Evolutionary conservation across 2,888 invertebrate species (phyloP), one percentile per base, ranked within the genome.

Genomic region (Nemotelus nigrinus): DNA sequence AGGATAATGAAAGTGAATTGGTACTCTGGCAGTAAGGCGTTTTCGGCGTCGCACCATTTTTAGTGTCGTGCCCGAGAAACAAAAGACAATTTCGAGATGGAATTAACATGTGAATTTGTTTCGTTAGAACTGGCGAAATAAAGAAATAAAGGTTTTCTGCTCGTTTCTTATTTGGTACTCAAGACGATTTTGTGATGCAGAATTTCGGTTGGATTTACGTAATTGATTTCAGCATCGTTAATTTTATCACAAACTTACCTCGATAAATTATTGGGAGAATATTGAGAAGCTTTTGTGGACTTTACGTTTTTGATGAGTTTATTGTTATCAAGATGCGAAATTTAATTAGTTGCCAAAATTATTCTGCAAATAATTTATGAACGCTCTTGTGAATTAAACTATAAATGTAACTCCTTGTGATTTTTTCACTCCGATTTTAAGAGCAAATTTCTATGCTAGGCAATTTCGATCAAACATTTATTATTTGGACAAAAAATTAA

Each of bases 1-100:
- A 77, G 76, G 75, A 78, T 78, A 78, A 80, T 72, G 76, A 72
- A 76, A 80, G 64, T 76, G 64, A 77, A 77, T 76, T 67, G 74
- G 67, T 68, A 25, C 67, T 48, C 5, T 68, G 50, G 67, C 48
- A 25, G 25, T 25, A 25, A 25, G 25, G 25, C 25, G 25, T 39
- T 7, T 60, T 4, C 3, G 25, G 70, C 43, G 53, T 6, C 47
- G 45, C 65, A 65, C 65, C 65, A 65, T 45, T 65, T 25, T 65
- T 65, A 65, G 41, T 70, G 53, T 47, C n/a, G 39, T 7, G 8
- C 63, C 4, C 43, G 10, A 2, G 8, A 55, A 74, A 60, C 60
- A 44, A 60, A 74, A 74, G 58, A 74, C 74, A 74, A 74, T 74
- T 48, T n/a, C 58, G 8, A 68, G 41, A 10, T 43, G 72, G 48